These are phyloP conservation scores for Craseonycteris thonglongyai DNA, from an alignment of 2,113 vertebrate genomes.

Conservation along the genomic window DNA sequence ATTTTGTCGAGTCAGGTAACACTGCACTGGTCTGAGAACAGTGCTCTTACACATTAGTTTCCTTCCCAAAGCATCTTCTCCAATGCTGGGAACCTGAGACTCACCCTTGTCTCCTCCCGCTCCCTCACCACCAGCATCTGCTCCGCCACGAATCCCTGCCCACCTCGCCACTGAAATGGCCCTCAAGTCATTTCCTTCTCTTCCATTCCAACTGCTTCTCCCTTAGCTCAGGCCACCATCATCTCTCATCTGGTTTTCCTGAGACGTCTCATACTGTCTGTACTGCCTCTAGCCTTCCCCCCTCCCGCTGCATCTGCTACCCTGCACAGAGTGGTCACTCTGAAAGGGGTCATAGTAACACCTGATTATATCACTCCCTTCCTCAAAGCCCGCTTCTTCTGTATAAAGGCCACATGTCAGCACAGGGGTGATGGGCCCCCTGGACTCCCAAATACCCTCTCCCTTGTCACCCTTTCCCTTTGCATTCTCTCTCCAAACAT, in stretches of 20 bases:
- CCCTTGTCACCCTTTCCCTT: neutral
- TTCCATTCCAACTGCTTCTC: accelerated
- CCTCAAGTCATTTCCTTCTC: neutral
- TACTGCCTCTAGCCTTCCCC: neutral
- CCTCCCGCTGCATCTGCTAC: neutral
- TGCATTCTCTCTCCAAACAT: neutral
- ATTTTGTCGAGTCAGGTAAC: neutral
- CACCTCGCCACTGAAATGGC: accelerated
- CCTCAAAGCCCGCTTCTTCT: neutral
- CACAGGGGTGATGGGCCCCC: neutral
- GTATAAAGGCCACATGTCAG: neutral
- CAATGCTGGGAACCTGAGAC: accelerated
- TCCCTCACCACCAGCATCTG: neutral
- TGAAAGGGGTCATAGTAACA: neutral
- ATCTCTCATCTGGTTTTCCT: neutral
- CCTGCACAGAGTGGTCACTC: neutral
- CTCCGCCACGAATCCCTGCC: no score
- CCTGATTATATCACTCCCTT: neutral
- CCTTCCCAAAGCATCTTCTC: neutral
- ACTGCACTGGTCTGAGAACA: neutral
- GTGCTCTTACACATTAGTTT: accelerated
- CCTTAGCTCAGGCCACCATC: neutral
- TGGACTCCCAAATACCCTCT: neutral
- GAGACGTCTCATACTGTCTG: neutral
- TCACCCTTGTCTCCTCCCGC: neutral